Evolutionary conservation across 2,797 vertebrate genomes (phyloP), one percentile per base, ranked within the genome.

Genomic region (Labeo calbasu): DNA sequence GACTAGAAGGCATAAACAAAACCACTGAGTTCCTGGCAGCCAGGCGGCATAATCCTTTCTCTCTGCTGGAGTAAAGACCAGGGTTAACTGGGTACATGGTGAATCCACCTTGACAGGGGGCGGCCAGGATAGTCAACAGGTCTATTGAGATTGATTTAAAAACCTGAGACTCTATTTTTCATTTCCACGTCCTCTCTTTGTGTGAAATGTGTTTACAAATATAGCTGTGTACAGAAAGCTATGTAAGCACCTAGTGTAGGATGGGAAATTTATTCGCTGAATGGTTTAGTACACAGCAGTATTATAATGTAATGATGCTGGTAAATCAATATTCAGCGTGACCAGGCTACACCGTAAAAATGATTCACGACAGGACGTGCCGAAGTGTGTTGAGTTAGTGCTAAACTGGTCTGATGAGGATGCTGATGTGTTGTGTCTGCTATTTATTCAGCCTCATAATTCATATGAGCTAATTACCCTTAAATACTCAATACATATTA

Each of bases 321-420:
- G 90, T 90, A 90, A 90, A 85, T 83, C 89, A 88, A 88, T 86
- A 75, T 78, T 61, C 66, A 82, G 91, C 89, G 91, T 89, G 90
- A 92, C 92, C 88, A 91, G 91, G 89, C 92, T 92, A 92, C 89
- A 92, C 69, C 82, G 81, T 76, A 79, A 86, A 83, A 83, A 68
- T 90, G 91, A 72, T 76, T 89, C 87, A 93, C 85, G 90, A 87
- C 25, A 53, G 80, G 71, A 79, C 77, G 84, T 88, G 77, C 83
- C 5, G 23, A 71, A 66, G 59, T 79, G 77, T 80, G 17, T 66
- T 63, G 59, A 66, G 59, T 46, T 65, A 48, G 50, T 66, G 36
- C n/a, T 72, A 66, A 59, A 68, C 59, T 11, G 32, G 4, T 57
- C 59, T 75, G 36, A 65, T 79, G 36, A 66, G 75, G 59, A 80